These are phyloP conservation scores for Theretra japonica DNA, from an alignment of 2,888 invertebrate genomes.

Conservation along the genomic window DNA sequence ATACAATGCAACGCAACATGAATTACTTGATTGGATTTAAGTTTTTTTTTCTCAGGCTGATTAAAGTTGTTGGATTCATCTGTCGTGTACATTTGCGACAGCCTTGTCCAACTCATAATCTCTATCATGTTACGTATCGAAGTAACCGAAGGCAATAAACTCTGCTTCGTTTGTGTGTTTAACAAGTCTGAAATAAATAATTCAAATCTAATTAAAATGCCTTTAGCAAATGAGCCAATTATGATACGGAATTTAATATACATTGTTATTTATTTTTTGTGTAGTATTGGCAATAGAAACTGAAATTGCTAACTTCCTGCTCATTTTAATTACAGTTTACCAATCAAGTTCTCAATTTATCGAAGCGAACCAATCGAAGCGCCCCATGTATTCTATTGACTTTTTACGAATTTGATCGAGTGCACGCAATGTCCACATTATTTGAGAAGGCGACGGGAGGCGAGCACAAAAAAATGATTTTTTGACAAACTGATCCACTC, in stretches of 20 bases:
- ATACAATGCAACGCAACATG: not conserved
- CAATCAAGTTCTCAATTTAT: not conserved
- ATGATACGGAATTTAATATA: not conserved
- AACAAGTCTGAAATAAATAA: not conserved
- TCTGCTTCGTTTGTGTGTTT: not conserved
- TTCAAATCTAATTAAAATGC: not conserved
- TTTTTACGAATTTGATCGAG: not conserved
- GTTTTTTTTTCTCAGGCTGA: not conserved
- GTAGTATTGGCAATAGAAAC: not conserved
- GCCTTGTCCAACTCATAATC: not conserved
- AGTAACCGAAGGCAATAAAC: not conserved
- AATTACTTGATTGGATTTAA: not conserved
- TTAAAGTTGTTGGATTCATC: not conserved
- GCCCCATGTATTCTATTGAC: not conserved
- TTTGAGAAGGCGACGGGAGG: constrained; percentile 19
- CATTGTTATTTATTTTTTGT: not conserved
- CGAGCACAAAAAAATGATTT: not conserved
- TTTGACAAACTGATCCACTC: constrained; percentile 19
- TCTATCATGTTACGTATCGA: not conserved
- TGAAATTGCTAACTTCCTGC: not conserved
- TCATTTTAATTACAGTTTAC: not conserved
- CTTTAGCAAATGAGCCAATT: not conserved
- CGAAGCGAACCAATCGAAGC: not conserved
- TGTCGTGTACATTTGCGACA: not conserved
- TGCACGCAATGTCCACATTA: constrained; percentile 17